Percentiles rank a stretch among this genome's conserved stretches.
Evolutionary conservation across 2,113 vertebrate genomes (phyloP).

Genomic region (Poicephalus gulielmi): DNA sequence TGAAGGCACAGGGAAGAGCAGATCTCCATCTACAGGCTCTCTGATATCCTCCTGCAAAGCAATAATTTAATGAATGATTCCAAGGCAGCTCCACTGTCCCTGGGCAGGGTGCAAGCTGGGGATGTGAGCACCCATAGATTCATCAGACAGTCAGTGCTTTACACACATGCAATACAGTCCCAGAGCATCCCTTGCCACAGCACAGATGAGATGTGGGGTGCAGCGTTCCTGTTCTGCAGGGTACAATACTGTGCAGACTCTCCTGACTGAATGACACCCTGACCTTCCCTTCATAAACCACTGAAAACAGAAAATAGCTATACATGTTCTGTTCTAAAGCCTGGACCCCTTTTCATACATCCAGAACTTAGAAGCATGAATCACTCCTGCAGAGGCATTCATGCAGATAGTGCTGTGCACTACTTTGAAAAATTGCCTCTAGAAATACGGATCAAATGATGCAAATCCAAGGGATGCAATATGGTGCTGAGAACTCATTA

Average conservation of each 20-base stretch:
- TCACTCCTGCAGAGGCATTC: neutral
- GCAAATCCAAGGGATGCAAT: conserved; percentile 36
- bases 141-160: neutral
- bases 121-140: neutral
- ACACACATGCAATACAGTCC: neutral
- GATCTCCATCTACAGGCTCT: neutral
- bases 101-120: neutral
- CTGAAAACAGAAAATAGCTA: neutral
- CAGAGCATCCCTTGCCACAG: neutral
- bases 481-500: conserved; percentile 44
- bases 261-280: neutral
- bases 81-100: neutral
- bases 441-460: conserved; percentile 52
- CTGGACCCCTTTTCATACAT: neutral
- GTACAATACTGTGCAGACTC: neutral
- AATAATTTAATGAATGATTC: neutral
- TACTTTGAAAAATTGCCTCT: conserved; percentile 55
- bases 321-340: neutral
- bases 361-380: neutral
- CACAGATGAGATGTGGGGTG: rapidly evolving
- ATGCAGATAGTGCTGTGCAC: neutral
- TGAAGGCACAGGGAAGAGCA: neutral
- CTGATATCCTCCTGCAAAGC: neutral
- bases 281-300: neutral
- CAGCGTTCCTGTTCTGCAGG: neutral